Evolutionary conservation across 2,113 vertebrate genomes (phyloP).

Genomic region (Tinamus guttatus): DNA sequence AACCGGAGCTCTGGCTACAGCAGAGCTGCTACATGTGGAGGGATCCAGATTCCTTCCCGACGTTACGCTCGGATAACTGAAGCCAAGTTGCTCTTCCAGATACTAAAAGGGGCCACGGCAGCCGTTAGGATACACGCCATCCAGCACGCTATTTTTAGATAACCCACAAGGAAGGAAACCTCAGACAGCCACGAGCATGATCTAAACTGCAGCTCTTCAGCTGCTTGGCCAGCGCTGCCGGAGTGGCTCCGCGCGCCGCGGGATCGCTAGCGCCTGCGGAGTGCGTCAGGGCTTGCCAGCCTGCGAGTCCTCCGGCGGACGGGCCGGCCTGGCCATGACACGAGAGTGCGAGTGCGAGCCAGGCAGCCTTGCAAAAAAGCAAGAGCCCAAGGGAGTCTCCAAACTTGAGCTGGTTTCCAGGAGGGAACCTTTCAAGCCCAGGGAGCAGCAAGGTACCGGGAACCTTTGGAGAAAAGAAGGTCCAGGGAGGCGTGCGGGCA

Average conservation of each 20-base stretch:
- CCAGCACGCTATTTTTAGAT: slow-evolving; percentile 71
- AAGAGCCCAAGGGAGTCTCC: background rate
- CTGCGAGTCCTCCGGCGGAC: background rate
- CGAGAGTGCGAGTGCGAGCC: background rate
- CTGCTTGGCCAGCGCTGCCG: background rate
- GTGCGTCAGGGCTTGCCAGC: background rate
- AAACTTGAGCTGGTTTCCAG: background rate
- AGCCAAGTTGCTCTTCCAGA: slow-evolving; percentile 43
- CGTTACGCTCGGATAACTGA: background rate
- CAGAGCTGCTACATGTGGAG: background rate
- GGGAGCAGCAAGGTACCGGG: background rate
- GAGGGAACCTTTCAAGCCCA: background rate
- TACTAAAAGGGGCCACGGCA: slow-evolving; percentile 3
- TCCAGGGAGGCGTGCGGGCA: background rate
- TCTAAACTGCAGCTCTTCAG: slow-evolving; percentile 30
- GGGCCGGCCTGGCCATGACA: background rate
- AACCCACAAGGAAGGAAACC: slow-evolving; percentile 65
- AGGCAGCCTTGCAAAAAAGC: background rate
- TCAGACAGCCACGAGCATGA: slow-evolving; percentile 48
- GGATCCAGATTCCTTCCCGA: background rate
- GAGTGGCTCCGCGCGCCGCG: background rate
- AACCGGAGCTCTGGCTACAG: background rate
- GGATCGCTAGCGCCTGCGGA: background rate
- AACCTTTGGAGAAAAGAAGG: background rate
- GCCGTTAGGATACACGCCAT: slow-evolving; percentile 47